These are phyloP conservation scores for Diadegma fenestrale DNA, from an alignment of 2,888 invertebrate genomes.

Conservation along the genomic window DNA sequence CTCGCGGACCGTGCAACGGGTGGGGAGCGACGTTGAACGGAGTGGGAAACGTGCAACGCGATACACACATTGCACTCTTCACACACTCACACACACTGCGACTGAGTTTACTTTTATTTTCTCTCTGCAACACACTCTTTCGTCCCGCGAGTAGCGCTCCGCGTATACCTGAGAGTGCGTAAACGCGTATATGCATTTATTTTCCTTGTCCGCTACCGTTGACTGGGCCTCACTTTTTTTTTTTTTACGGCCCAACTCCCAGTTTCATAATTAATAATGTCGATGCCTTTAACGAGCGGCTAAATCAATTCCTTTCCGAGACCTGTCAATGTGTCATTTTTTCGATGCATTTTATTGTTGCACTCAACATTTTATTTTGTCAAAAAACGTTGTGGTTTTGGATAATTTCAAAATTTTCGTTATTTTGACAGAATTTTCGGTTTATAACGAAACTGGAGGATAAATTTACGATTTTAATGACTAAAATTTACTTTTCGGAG, in stretches of 20 bases:
- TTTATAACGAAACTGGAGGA: no score
- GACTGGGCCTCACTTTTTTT: neutral
- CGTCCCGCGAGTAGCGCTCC: no score
- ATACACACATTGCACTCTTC: neutral
- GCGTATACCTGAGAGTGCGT: slow-evolving; percentile 36
- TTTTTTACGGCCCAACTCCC: slow-evolving; percentile 31
- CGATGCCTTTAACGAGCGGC: neutral
- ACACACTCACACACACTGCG: neutral
- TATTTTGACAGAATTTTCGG: no score
- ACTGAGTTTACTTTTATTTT: neutral
- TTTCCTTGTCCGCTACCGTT: slow-evolving; percentile 45
- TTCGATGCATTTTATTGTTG: neutral
- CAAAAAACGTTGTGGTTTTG: no score
- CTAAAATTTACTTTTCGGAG: no score
- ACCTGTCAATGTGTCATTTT: neutral
- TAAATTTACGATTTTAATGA: no score
- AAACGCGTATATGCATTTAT: slow-evolving; percentile 44
- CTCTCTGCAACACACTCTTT: slow-evolving; percentile 13
- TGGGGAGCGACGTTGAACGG: neutral
- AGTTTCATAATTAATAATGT: slow-evolving; percentile 38
- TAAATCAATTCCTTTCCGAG: neutral
- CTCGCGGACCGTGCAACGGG: slow-evolving; percentile 43
- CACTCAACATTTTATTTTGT: no score
- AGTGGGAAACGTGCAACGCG: slow-evolving; percentile 29
- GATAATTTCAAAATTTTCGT: no score